phyloP scores from a whole-genome alignment of 2,797 vertebrate genomes.

The Characodon lateralis region DNA sequence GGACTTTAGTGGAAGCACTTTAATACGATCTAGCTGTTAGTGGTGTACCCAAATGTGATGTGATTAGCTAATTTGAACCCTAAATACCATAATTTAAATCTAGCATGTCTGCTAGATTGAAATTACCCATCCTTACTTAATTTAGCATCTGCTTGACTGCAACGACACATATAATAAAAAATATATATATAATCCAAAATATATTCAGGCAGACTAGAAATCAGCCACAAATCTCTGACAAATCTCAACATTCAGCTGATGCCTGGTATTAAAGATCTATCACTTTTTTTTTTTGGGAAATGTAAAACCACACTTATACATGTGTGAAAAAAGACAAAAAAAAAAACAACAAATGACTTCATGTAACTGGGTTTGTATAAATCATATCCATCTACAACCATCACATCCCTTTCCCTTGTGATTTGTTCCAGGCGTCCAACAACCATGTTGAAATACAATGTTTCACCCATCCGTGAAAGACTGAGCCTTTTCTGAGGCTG shows the following conservation, averaged over 20 bases:
- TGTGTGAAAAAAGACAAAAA: slow-evolving; percentile 26
- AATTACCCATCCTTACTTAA: not conserved
- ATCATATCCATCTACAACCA: slow-evolving; percentile 56
- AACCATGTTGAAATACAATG: slow-evolving; percentile 11
- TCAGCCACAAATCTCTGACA: no score
- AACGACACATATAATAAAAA: not conserved
- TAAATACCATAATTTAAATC: not conserved
- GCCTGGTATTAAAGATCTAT: not conserved
- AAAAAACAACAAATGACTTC: slow-evolving; percentile 33
- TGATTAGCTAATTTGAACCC: not conserved
- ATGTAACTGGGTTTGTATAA: slow-evolving; percentile 40
- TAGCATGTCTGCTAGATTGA: not conserved
- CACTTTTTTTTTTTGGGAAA: slow-evolving; percentile 8
- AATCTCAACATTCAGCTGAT: no score
- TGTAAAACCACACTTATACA: slow-evolving; percentile 9
- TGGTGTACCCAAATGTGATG: not conserved
- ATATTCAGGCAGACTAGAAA: not conserved
- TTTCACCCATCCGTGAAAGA: slow-evolving; percentile 49
- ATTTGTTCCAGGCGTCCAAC: slow-evolving; percentile 48
- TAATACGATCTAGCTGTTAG: not conserved
- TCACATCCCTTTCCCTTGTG: slow-evolving; percentile 54
- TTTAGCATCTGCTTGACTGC: not conserved
- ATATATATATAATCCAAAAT: not conserved
- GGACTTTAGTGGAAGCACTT: not conserved
- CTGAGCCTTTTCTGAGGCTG: slow-evolving; percentile 39